A percentile compares a stretch with the other conserved stretches of the same genome.
Evolutionary conservation across 2,888 invertebrate genomes (phyloP).

Genomic region (Parasteatoda lunata): DNA sequence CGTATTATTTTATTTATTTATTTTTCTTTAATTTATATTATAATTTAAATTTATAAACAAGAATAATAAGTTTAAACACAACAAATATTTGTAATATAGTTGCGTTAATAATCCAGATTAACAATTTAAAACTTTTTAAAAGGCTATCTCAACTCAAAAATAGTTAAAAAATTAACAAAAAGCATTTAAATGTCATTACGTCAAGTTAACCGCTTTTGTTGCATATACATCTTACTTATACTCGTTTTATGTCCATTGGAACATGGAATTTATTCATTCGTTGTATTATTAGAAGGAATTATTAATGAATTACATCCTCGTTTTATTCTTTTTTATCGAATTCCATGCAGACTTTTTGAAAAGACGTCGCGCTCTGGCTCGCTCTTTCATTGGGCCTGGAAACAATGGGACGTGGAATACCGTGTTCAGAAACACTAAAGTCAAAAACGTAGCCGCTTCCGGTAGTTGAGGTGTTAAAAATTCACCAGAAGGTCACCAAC

Average conservation of each 20-base stretch:
- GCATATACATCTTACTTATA: too few relatives aligned
- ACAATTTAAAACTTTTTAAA: too few relatives aligned
- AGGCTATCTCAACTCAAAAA: too few relatives aligned
- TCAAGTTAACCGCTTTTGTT: too few relatives aligned
- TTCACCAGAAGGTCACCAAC: constrained; percentile 58
- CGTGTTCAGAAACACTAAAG: constrained; percentile 29
- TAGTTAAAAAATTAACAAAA: too few relatives aligned
- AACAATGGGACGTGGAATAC: constrained; percentile 42
- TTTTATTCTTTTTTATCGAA: constrained; percentile 10
- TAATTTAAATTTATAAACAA: too few relatives aligned
- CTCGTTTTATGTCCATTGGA: not conserved
- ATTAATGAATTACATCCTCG: constrained; percentile 43
- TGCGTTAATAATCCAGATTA: too few relatives aligned
- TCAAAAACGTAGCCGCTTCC: constrained; percentile 44
- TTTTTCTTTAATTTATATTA: too few relatives aligned
- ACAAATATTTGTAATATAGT: too few relatives aligned
- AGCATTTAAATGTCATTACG: too few relatives aligned
- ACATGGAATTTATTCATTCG: constrained; percentile 23
- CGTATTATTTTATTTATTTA: too few relatives aligned
- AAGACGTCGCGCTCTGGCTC: constrained; percentile 20
- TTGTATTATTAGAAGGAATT: constrained; percentile 21
- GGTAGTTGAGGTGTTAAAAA: constrained; percentile 54
- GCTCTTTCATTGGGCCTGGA: constrained; percentile 26
- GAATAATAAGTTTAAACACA: too few relatives aligned
- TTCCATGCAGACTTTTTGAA: not conserved